Percentiles rank a stretch among this genome's conserved stretches.
Evolutionary conservation across 2,888 invertebrate genomes (phyloP).

Genomic region (Andrena marginata): DNA sequence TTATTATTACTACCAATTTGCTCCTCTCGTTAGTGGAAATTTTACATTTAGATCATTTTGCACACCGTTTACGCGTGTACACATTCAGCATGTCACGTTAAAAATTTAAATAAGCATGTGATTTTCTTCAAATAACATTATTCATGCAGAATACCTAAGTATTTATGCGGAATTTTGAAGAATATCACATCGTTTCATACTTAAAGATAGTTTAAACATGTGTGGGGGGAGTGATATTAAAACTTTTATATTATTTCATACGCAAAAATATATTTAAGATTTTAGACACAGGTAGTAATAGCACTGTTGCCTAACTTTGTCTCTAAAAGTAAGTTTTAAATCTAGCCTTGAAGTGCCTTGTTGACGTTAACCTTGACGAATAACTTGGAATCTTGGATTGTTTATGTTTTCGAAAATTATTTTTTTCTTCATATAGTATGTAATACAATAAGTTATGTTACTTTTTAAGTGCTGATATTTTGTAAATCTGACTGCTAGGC

Average conservation of each 20-base stretch:
- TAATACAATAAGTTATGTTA: no score
- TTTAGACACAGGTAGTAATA: no score
- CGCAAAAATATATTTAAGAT: no score
- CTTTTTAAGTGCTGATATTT: no score
- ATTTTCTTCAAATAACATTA: background rate
- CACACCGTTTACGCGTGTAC: background rate
- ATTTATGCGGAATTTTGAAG: background rate
- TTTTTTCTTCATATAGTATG: no score
- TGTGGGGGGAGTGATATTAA: background rate
- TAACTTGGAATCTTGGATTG: no score
- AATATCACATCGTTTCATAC: background rate
- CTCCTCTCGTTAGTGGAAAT: background rate
- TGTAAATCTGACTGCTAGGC: no score
- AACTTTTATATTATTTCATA: background rate
- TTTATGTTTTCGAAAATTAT: no score
- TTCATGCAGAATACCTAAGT: background rate
- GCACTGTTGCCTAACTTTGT: no score
- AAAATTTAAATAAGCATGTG: background rate
- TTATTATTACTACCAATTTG: background rate
- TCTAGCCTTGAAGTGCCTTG: no score
- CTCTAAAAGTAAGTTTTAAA: no score
- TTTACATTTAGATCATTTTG: background rate
- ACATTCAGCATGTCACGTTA: background rate
- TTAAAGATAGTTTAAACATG: conserved; percentile 14
- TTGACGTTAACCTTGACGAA: no score